Evolutionary conservation across 2,888 invertebrate genomes (phyloP), one percentile per base, ranked within the genome.

Genomic region (Uloborus plumipes): DNA sequence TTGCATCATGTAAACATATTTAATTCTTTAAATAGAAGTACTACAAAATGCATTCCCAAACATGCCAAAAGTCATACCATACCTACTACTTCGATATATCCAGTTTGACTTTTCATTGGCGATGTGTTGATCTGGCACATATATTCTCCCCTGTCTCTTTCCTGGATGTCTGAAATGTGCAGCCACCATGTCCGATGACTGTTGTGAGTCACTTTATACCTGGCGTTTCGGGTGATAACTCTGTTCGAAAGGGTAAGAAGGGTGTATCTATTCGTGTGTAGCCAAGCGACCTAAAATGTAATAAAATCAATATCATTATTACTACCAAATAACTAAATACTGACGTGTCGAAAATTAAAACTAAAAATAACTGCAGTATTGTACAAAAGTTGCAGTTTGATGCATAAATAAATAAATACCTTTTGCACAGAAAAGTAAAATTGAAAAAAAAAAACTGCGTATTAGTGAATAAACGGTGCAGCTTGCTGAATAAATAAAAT

Each of bases 61-160:
- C 7, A 39, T 39, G 39, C 9, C 39, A 39, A 39, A 39, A 39
- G 39, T 39, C 39, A 39, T n/a, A 15, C 89, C 94, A 92, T 89
- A 96, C 97, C 96, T 62, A 96, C 95, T 85, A 97, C 96, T 91
- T 96, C 95, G 61, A 97, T 92, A 89, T 94, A 96, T 82, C 96
- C 97, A 55, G 96, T 95, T 92, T 97, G 96, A 88, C 95, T 96
- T 88, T 96, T 96, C 95, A 97, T 96, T 0, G 96, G 96, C 89
- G 95, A 94, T 64, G 96, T 96, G 90, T 96, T 96, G 87, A 95
- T 95, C 90, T 95, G 94, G 89, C 94, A 95, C 94, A 95, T 94
- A 90, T 95, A 95, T 90, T 94, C 76, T 2, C 85, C 85, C 22
- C 95, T 91, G 90, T 97, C 96, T 88, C 95, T 94, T 88, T 94